Evolutionary conservation across 37 sponge, comb jelly and placozoan species (phyloP), one percentile per base, ranked within the genome.

Genomic region (Cladorhizidae sp.): DNA sequence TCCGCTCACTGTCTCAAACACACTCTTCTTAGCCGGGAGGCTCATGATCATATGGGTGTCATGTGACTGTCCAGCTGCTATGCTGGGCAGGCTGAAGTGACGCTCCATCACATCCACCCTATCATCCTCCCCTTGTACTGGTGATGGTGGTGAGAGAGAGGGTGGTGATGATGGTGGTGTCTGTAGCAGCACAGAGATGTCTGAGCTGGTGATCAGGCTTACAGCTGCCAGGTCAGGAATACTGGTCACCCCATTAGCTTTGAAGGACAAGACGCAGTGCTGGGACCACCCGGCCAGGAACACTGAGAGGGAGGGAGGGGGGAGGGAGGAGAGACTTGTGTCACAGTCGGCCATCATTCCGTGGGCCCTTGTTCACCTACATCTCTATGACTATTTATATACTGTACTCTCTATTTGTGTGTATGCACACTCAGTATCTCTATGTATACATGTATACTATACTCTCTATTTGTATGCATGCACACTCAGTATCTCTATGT

Each of bases 281-380:
- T 67, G 67, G 38, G 84, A 55, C n/a, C 64, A 83, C 0, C 84
- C 84, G 11, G 76, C 84, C 29, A 83, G 56, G 67, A 83, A 75
- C 40, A 71, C 81, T 70, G 43, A 18, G 8, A 36, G 68, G 31
- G 68, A 67, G 68, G 14, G 38, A 67, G 68, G 14, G 37, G 14
- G 3, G 29, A 26, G n/a, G 72, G 42, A 51, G 22, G 72, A 72
- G 50, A 45, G 72, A 72, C 43, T 8, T 59, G 61, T 12, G 17
- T n/a, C n/a, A n/a, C n/a, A n/a, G n/a, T n/a, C n/a, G n/a, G n/a
- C n/a, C n/a, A n/a, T n/a, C n/a, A n/a, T n/a, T n/a, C n/a, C n/a
- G n/a, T n/a, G n/a, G n/a, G n/a, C n/a, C n/a, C n/a, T n/a, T n/a
- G n/a, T n/a, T n/a, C n/a, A n/a, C n/a, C n/a, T n/a, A n/a, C n/a